Percentiles rank a stretch among this genome's conserved stretches.
Evolutionary conservation across 2,797 vertebrate species (phyloP).

Genomic region (Coluber constrictor): DNA sequence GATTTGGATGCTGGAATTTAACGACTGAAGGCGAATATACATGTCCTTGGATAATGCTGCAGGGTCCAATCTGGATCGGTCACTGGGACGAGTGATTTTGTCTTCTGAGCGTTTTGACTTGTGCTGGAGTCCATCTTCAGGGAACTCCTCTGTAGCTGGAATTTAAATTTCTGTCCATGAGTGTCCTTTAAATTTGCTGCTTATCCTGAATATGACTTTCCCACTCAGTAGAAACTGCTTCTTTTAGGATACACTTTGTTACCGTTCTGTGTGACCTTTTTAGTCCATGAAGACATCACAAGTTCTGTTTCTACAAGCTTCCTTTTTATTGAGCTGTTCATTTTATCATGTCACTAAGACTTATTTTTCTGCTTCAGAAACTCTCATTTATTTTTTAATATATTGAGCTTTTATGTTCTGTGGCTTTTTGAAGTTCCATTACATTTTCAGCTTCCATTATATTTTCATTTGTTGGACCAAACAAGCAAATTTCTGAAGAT

Average conservation of each 20-base stretch:
- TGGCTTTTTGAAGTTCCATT: background rate
- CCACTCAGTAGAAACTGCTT: background rate
- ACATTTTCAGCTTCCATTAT: background rate
- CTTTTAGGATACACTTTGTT: background rate
- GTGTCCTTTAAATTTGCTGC: background rate
- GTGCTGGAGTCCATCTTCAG: no score
- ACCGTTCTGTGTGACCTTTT: background rate
- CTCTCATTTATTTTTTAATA: constrained; percentile 24
- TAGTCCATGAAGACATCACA: background rate
- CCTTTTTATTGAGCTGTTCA: constrained; percentile 4
- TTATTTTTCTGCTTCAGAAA: background rate
- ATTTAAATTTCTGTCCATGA: background rate
- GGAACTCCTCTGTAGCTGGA: background rate
- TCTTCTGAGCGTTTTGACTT: no score
- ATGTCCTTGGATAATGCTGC: no score
- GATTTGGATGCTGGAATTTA: background rate
- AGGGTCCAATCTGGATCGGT: no score
- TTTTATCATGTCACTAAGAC: constrained; percentile 12
- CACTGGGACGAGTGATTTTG: no score
- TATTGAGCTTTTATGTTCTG: constrained; percentile 1
- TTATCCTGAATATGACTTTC: constrained; percentile 23
- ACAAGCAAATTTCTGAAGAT: constrained; percentile 32
- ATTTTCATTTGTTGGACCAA: constrained; percentile 24
- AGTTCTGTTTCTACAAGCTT: background rate
- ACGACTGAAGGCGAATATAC: no score